phyloP scores from a whole-genome alignment of 2,113 vertebrate species.

The Pao palembangensis region DNA sequence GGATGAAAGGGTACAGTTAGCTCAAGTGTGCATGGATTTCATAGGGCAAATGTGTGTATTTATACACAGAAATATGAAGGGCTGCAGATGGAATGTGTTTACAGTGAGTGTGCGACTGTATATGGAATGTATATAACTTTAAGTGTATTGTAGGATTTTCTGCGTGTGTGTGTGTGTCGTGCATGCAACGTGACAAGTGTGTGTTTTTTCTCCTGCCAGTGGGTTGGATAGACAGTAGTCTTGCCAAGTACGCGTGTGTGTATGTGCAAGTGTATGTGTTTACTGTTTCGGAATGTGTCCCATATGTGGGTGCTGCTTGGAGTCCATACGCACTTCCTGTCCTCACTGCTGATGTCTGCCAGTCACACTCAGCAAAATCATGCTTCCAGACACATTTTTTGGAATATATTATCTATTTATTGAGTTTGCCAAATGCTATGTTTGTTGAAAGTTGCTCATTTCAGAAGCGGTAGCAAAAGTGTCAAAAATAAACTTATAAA shows the following conservation, averaged over 20 bases:
- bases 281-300: slow-evolving; percentile 66
- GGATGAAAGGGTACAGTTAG: slow-evolving; percentile 53
- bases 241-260: slow-evolving; percentile 47
- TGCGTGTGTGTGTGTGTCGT: slow-evolving; percentile 23
- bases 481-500: not conserved
- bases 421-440: no score
- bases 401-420: no score
- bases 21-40: slow-evolving; percentile 30
- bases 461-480: not conserved
- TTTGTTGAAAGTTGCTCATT: not conserved
- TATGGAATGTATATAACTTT: slow-evolving; percentile 17
- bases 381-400: slow-evolving; percentile 1
- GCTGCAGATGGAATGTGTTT: slow-evolving; percentile 12
- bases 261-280: slow-evolving; percentile 28
- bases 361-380: not conserved
- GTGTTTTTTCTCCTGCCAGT: slow-evolving; percentile 26
- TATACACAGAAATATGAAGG: slow-evolving; percentile 17
- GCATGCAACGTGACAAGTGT: slow-evolving; percentile 52
- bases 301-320: slow-evolving; percentile 67
- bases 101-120: slow-evolving; percentile 1
- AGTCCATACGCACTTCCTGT: slow-evolving; percentile 37
- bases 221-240: slow-evolving; percentile 63
- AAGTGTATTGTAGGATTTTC: slow-evolving; percentile 10
- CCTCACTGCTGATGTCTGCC: slow-evolving; percentile 12
- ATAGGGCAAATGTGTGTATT: slow-evolving; percentile 24